Base-by-base conservation (phyloP, 2,113 vertebrate genomes). In the Cebus imitator region DNA sequence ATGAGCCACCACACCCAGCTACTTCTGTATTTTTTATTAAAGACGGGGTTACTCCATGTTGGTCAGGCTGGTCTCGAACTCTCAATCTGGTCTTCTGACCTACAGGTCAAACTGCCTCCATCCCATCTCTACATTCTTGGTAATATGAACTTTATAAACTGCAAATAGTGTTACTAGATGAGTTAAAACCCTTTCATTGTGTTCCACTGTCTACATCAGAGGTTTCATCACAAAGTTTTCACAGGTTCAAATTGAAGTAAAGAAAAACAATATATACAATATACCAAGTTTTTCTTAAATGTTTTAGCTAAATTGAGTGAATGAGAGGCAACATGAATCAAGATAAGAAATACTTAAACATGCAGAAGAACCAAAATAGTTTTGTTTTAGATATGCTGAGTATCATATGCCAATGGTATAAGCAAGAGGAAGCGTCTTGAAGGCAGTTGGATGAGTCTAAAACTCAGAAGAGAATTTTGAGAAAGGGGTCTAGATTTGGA, bases 171-270 rank as follows among this genome's bases (percentile, higher is more conserved):
- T 85, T 43, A 64, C n/a, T 70, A 78, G 73, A 82, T 94, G 17
- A 78, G 4, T 55, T 64, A 75, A 70, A 86, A 72, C 25, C 12
- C 8, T 70, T 87, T 79, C 61, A 78, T 79, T 94, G 8, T 37
- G 73, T 88, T 27, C 70, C 16, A 37, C 27, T 66, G 52, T 88
- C 61, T 88, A 21, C 45, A 73, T 85, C 58, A 68, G 45, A 88
- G 30, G 48, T 91, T 87, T 92, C 23, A 79, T 73, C 45, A 89
- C 58, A 86, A 45, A 93, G 61, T 83, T 90, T 96, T 72, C 70
- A 73, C 20, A 94, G 68, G 32, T 57, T 52, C 17, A 70, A 76
- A 27, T 30, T 37, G 20, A 84, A 92, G 32, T 72, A 32, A 81
- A n/a, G 18, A 27, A 80, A 80, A n/a, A 45, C 58, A 30, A 48